Percentiles rank a stretch among this genome's conserved stretches.
phyloP scores from a whole-genome alignment of 2,797 vertebrate species.

The Pachyuromys duprasi region DNA sequence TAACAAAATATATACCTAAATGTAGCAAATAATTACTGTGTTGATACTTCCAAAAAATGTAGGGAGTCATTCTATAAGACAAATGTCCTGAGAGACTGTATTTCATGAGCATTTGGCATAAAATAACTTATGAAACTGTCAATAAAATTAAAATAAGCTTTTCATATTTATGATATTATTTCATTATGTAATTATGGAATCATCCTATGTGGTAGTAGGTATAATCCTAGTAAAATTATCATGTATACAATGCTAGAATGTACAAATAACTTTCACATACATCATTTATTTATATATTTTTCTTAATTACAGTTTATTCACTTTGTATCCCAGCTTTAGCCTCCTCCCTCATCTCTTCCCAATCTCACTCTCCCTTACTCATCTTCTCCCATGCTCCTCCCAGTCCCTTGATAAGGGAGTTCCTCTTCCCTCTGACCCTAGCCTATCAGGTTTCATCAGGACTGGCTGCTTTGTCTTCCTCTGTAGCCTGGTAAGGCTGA shows the following conservation, averaged over 20 bases:
- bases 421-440: too few relatives aligned
- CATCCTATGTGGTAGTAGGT: background rate
- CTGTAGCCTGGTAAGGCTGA: too few relatives aligned
- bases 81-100: background rate
- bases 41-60: background rate
- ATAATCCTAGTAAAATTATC: background rate
- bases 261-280: background rate
- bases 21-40: background rate
- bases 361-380: too few relatives aligned
- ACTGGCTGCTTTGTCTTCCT: too few relatives aligned
- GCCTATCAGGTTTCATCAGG: too few relatives aligned
- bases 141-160: slow-evolving; percentile 16
- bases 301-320: too few relatives aligned
- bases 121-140: background rate
- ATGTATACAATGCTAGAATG: background rate
- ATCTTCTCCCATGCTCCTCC: too few relatives aligned
- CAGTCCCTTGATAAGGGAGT: too few relatives aligned
- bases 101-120: background rate
- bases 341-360: too few relatives aligned
- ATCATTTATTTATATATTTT: background rate
- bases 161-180: background rate
- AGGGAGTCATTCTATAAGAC: background rate
- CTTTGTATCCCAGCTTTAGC: too few relatives aligned
- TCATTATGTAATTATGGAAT: background rate
- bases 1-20: background rate